phyloP scores from a whole-genome alignment of 2,113 vertebrate species.

The Eolophus roseicapilla region DNA sequence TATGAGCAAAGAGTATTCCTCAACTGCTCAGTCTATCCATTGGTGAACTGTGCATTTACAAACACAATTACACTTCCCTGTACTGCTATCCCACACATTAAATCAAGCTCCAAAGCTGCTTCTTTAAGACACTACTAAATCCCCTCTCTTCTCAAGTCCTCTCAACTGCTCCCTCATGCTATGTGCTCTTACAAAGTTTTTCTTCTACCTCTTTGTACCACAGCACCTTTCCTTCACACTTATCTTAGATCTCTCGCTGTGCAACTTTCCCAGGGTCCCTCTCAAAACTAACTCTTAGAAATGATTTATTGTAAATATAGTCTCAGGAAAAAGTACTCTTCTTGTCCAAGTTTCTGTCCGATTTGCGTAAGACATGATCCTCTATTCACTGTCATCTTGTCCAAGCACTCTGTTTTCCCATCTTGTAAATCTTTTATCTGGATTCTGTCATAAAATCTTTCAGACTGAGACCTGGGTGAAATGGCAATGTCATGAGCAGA shows the following conservation, averaged over 20 bases:
- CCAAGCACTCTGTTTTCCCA: background rate
- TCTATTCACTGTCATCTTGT: background rate
- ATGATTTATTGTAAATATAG: background rate
- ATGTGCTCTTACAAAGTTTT: background rate
- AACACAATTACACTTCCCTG: background rate
- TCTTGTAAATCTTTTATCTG: background rate
- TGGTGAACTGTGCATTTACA: background rate
- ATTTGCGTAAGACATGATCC: accelerated
- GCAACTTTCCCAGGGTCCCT: background rate
- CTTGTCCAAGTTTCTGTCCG: background rate
- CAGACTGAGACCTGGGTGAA: background rate
- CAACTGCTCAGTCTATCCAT: background rate
- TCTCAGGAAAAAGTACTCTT: background rate
- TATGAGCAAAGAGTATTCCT: background rate
- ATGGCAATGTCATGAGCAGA: background rate
- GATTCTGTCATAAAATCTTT: background rate
- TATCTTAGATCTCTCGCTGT: background rate
- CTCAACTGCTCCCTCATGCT: background rate
- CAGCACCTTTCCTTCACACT: background rate
- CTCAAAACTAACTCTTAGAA: background rate
- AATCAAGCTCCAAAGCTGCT: background rate
- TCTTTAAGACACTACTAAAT: background rate
- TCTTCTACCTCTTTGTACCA: background rate
- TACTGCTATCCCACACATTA: background rate
- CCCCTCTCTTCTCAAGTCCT: background rate